Evolutionary conservation across 2,888 invertebrate genomes (phyloP), one percentile per base, ranked within the genome.

Genomic region (Pterobdella sp.): DNA sequence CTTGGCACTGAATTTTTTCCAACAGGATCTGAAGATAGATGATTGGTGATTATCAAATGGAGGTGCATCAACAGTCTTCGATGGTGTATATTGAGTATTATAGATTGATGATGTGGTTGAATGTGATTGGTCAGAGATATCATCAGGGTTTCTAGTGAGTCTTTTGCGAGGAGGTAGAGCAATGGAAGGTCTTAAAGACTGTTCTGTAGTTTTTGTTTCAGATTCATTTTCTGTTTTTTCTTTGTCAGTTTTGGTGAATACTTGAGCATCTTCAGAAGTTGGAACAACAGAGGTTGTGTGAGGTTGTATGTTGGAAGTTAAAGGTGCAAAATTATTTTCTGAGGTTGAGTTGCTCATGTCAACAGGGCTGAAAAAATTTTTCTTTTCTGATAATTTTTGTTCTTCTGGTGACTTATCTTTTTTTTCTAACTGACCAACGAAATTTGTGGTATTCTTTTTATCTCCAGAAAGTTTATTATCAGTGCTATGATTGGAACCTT

Each of bases 1-100:
- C 73, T 73, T 73, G 37, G 73, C 73, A 32, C 69, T 69, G 64
- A 73, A 73, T 37, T 73, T 73, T 49, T 73, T 73, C 73, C 73
- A 73, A 35, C 68, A 73, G 14, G 68, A 69, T n/a, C 73, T 29
- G 52, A 73, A 73, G 68, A 69, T 73, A 22, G 73, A 69, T 1
- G 73, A 73, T 22, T 68, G 69, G n/a, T 68, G 73, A 36, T 68
- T 73, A 42, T 73, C 73, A 3, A 56, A 4, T 1, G 73, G 68
- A 14, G 68, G 52, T 22, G 68, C 35, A 22, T n/a, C n/a, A 26
- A 26, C 10, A 37, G 18, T 29, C 34, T 14, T 18, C 4, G 68
- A 42, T 7, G 26, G 31, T 1, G 14, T 26, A 29, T 35, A 29
- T n/a, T 0, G 31, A 32, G 29, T 1, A 22, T 3, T 29, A n/a